Evolutionary conservation across 2,797 vertebrate species (phyloP).

Genomic region (Pipistrellus pygmaeus): DNA sequence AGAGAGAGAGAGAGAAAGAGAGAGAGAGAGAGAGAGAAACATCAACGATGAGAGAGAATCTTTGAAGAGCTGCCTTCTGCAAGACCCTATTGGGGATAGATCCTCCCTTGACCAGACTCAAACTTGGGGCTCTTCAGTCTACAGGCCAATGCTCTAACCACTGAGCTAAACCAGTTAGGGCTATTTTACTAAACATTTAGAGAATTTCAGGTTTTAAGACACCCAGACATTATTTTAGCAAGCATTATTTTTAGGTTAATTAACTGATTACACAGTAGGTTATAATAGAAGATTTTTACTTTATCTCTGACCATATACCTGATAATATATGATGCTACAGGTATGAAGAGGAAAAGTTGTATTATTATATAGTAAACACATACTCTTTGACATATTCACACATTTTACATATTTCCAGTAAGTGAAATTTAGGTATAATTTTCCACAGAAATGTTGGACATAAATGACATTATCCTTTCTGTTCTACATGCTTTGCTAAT

Average conservation of each 20-base stretch:
- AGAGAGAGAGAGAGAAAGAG: no score
- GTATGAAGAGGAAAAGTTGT: not conserved
- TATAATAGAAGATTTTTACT: not conserved
- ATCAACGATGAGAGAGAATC: no score
- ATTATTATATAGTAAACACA: not conserved
- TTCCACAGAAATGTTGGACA: constrained; percentile 44
- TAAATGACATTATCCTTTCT: constrained; percentile 12
- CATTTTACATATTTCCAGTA: not conserved
- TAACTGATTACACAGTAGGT: not conserved
- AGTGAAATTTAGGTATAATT: not conserved
- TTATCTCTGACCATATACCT: not conserved
- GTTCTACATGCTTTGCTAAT: not conserved
- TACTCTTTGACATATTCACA: not conserved
- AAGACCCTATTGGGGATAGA: no score
- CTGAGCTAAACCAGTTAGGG: no score
- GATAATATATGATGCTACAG: not conserved
- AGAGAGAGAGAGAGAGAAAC: no score
- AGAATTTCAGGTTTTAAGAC: constrained; percentile 44
- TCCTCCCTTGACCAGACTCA: no score
- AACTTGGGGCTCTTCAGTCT: no score
- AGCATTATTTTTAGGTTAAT: not conserved
- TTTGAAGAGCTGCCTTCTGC: no score
- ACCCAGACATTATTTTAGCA: constrained; percentile 26
- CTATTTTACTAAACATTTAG: not conserved
- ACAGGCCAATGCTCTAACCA: no score